These are phyloP conservation scores for Vultur gryphus DNA, from an alignment of 2,797 vertebrate species.

Conservation along the genomic window DNA sequence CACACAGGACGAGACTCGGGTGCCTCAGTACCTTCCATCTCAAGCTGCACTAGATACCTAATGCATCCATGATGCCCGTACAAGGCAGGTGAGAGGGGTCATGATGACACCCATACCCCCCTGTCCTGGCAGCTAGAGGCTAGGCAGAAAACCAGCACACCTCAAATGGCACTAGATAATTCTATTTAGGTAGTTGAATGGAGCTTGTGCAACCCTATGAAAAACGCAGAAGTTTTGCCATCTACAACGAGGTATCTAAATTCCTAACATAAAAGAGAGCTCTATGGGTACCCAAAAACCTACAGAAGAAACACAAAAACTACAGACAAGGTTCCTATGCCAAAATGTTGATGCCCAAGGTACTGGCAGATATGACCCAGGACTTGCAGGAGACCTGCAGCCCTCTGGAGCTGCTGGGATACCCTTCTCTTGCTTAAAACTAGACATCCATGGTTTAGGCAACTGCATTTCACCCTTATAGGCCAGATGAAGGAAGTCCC, in stretches of 20 bases:
- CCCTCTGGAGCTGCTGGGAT: background rate
- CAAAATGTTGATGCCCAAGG: background rate
- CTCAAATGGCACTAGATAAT: background rate
- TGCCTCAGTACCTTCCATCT: background rate
- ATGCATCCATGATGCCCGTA: fast-evolving
- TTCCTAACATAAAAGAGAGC: background rate
- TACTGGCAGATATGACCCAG: fast-evolving
- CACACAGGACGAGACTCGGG: background rate
- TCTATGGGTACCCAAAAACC: background rate
- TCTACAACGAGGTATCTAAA: background rate
- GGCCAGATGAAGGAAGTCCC: background rate
- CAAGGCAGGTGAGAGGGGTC: background rate
- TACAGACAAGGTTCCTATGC: background rate
- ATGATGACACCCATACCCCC: background rate
- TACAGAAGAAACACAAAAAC: background rate
- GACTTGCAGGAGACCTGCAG: background rate
- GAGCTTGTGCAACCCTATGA: background rate
- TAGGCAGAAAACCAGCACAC: background rate
- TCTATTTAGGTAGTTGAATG: background rate
- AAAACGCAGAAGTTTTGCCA: background rate
- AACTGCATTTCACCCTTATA: background rate
- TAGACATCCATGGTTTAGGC: background rate
- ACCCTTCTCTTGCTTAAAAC: background rate
- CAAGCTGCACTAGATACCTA: background rate
- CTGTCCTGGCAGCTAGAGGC: background rate